These are phyloP conservation scores for Alouatta palliata DNA, from an alignment of 2,113 vertebrate species.

Conservation along the genomic window DNA sequence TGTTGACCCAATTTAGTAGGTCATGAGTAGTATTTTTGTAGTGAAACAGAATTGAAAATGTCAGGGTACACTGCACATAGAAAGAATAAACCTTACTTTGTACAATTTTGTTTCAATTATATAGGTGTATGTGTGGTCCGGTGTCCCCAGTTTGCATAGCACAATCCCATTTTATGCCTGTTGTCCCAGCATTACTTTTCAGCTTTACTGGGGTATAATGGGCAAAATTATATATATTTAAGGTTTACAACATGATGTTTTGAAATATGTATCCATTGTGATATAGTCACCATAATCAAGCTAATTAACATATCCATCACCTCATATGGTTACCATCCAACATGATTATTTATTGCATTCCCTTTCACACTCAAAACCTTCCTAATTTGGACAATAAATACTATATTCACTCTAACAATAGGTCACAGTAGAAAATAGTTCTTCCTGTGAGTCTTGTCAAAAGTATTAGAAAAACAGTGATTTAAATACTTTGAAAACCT, in stretches of 20 bases:
- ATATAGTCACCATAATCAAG: neutral
- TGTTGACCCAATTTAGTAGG: neutral
- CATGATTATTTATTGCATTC: neutral
- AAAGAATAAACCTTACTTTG: neutral
- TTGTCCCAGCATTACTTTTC: neutral
- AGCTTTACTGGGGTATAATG: neutral
- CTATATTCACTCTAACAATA: neutral
- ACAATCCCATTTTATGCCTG: neutral
- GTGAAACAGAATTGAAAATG: neutral
- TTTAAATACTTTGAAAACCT: neutral
- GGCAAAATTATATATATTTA: neutral
- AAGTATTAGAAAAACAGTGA: slow-evolving; percentile 13
- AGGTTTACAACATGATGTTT: neutral
- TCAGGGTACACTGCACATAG: neutral
- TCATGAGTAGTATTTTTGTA: neutral
- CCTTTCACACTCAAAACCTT: neutral
- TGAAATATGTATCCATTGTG: neutral
- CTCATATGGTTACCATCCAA: neutral
- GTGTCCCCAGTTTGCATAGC: neutral
- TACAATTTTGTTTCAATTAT: neutral
- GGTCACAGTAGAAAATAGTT: neutral
- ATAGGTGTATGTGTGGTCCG: neutral
- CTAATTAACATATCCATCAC: neutral
- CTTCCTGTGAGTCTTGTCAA: neutral
- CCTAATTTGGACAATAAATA: neutral